These are phyloP conservation scores for Brachylomia viminalis DNA, from an alignment of 2,888 invertebrate species.

Conservation along the genomic window DNA sequence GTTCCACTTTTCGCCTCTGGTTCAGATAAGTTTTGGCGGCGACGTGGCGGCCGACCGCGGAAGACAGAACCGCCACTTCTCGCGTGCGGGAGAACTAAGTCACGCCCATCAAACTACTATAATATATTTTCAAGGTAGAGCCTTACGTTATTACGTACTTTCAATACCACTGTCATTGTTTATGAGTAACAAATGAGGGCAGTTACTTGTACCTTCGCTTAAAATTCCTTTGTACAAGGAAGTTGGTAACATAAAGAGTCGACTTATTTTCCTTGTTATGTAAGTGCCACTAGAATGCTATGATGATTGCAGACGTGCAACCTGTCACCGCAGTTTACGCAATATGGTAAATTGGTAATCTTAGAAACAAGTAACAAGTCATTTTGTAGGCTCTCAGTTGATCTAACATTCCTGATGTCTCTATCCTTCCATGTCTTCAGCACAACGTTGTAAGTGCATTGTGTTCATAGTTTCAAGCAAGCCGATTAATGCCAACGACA, in stretches of 20 bases:
- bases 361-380: slow-evolving; percentile 25
- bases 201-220: slow-evolving; percentile 2
- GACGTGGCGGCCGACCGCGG: too few relatives aligned
- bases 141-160: slow-evolving; percentile 47
- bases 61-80: too few relatives aligned
- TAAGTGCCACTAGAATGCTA: slow-evolving; percentile 55
- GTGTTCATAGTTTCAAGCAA: neutral
- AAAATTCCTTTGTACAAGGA: slow-evolving; percentile 43
- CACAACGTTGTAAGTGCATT: neutral
- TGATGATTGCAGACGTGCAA: slow-evolving; percentile 56
- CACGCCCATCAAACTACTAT: too few relatives aligned
- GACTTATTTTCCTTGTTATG: slow-evolving; percentile 48
- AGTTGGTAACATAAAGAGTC: slow-evolving; percentile 16
- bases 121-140: too few relatives aligned
- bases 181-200: slow-evolving; percentile 11
- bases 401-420: slow-evolving; percentile 19
- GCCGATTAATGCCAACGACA: neutral
- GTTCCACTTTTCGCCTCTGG: too few relatives aligned
- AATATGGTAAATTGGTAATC: slow-evolving; percentile 56
- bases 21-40: too few relatives aligned
- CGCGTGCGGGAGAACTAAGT: too few relatives aligned
- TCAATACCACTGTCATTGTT: slow-evolving; percentile 28
- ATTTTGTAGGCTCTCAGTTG: slow-evolving; percentile 25
- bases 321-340: slow-evolving; percentile 51
- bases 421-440: neutral